Base-by-base conservation (phyloP, 2,113 vertebrate species). In the Neopipo cinnamomea region DNA sequence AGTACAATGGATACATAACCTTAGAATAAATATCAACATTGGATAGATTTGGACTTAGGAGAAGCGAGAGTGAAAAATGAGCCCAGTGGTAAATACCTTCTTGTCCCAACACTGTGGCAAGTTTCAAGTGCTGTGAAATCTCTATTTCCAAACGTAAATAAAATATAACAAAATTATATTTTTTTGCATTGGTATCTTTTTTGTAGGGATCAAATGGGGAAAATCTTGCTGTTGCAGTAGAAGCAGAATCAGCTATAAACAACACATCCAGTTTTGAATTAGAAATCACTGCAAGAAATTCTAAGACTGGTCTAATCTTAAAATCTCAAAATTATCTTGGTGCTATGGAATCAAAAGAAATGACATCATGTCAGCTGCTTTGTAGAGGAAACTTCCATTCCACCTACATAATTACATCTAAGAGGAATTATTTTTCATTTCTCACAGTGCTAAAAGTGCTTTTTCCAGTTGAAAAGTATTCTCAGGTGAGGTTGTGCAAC, bases 401-500 rank as follows among this genome's bases (percentile, higher is more conserved):
- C 65, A 84, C 42, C 46, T 44, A 80, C 42, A 50, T 18, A 91
- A 87, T 2, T 75, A 27, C 39, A 56, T 85, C 75, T 67, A 84
- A 95, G 73, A 84, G 55, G 16, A 44, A 2, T n/a, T 39, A 56
- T 62, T 39, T 58, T 81, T 31, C 24, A 37, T 85, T 92, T 95
- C 86, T 91, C 79, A 59, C 33, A 81, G 68, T 11, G 30, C 47
- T 84, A 67, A 55, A 88, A 92, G 85, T 46, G 24, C 50, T 33
- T 84, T 95, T 91, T 75, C 35, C 65, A n/a, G 8, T 4, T 41
- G 52, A 81, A 71, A 89, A 72, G 61, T 75, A 68, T 74, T 83
- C 67, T 94, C 72, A 78, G 39, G 47, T 75, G 61, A 91, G 61
- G 67, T 87, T 93, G 73, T 68, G 94, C 73, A 96, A 94, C 23